Evolutionary conservation across 1,140 invertebrate species (phyloP).

Genomic region (Diuraphis noxia): DNA sequence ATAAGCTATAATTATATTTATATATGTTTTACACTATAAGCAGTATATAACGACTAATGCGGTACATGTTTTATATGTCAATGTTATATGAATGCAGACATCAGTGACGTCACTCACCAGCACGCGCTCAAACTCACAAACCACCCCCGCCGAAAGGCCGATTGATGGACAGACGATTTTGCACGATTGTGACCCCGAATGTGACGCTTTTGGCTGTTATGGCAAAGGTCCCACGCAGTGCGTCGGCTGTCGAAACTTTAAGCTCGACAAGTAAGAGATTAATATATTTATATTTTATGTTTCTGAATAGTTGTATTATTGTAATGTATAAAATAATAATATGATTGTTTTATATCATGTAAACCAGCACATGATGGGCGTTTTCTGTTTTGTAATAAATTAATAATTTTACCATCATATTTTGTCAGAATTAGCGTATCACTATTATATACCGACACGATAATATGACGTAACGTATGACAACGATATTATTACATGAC

Average conservation of each 20-base stretch:
- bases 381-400: neutral
- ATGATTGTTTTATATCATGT: neutral
- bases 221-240: conserved; percentile 79
- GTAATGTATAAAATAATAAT: neutral
- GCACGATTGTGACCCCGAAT: conserved; percentile 80
- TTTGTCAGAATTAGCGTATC: neutral
- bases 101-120: conserved; percentile 44
- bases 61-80: neutral
- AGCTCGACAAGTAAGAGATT: conserved; percentile 74
- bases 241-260: conserved; percentile 76
- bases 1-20: too few species aligned
- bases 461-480: neutral
- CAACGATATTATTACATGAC: neutral
- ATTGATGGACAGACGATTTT: conserved; percentile 65
- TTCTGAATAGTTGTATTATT: neutral
- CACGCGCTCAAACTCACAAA: conserved; percentile 59
- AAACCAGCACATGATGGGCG: neutral
- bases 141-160: conserved; percentile 57
- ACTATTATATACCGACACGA: neutral
- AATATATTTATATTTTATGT: neutral
- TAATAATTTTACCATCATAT: neutral
- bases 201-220: conserved; percentile 79
- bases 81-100: neutral
- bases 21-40: too few species aligned
- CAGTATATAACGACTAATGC: neutral